Conservation (phyloP, 2,797 vertebrate genomes). For the Trichosurus vulpecula region DNA sequence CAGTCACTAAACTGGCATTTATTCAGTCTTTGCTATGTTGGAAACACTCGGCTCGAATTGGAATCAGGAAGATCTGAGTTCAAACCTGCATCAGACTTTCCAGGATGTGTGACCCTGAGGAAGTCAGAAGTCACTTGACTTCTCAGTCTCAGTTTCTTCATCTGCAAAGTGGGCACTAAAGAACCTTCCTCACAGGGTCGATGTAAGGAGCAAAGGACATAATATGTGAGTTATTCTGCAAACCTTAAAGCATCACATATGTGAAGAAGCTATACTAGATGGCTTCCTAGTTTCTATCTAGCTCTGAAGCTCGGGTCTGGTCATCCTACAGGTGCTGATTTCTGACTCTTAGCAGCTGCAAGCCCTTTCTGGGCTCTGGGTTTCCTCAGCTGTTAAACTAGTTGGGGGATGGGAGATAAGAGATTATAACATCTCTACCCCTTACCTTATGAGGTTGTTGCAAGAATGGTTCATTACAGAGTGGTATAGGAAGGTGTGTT, state of each 20-base stretch:
- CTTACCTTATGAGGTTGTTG: background rate
- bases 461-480: background rate
- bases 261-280: too few relatives aligned
- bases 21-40: background rate
- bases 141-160: background rate
- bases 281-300: too few relatives aligned
- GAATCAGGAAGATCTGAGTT: background rate
- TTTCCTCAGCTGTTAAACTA: background rate
- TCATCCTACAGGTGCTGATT: background rate
- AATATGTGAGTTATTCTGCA: background rate
- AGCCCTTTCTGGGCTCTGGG: background rate
- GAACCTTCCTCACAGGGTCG: background rate
- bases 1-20: background rate
- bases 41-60: background rate
- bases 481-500: background rate
- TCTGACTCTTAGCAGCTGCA: background rate
- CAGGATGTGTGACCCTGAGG: background rate
- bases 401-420: background rate
- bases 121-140: background rate
- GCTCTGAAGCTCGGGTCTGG: too few relatives aligned
- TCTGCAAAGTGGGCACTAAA: background rate
- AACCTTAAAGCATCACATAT: background rate
- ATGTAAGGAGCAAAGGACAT: background rate
- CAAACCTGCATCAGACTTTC: background rate
- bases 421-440: background rate